Conservation (phyloP, 2,797 vertebrate species). For the Pangasius sanitwongsei region DNA sequence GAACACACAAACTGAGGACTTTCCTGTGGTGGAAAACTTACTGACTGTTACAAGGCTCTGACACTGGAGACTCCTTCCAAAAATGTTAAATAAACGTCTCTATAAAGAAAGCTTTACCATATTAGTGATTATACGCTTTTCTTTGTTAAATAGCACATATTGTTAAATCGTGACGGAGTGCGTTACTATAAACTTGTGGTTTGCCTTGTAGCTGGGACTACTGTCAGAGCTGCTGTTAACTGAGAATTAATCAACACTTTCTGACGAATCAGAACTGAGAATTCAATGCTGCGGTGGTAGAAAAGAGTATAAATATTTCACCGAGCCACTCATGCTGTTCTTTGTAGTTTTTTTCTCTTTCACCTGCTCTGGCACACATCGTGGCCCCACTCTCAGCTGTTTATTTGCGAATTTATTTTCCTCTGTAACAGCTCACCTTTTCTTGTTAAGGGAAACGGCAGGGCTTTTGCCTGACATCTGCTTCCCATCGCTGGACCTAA, state of each 20-base stretch:
- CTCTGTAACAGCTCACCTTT: conserved; percentile 77
- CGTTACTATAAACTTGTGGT: not conserved
- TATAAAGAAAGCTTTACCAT: not conserved
- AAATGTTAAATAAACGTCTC: not conserved
- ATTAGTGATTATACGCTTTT: not conserved
- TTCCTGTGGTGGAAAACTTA: not conserved
- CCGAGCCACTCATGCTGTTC: not conserved
- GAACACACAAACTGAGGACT: not conserved
- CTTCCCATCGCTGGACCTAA: conserved; percentile 73
- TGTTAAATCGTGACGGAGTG: not conserved
- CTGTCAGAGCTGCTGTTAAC: not conserved
- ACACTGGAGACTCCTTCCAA: not conserved
- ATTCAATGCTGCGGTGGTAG: not conserved
- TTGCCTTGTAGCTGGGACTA: not conserved
- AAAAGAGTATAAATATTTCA: not conserved
- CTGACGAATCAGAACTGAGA: not conserved
- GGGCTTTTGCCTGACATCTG: conserved; percentile 73
- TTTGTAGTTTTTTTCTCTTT: not conserved
- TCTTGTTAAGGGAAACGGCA: conserved; percentile 71
- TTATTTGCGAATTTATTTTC: conserved; percentile 78
- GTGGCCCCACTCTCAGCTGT: conserved; percentile 62
- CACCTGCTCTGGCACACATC: conserved; percentile 51
- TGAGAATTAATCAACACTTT: not conserved
- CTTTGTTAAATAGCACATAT: not conserved
- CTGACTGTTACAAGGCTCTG: not conserved